Evolutionary conservation across 2,113 vertebrate genomes (phyloP).

Genomic region (Opisthocomus hoazin): DNA sequence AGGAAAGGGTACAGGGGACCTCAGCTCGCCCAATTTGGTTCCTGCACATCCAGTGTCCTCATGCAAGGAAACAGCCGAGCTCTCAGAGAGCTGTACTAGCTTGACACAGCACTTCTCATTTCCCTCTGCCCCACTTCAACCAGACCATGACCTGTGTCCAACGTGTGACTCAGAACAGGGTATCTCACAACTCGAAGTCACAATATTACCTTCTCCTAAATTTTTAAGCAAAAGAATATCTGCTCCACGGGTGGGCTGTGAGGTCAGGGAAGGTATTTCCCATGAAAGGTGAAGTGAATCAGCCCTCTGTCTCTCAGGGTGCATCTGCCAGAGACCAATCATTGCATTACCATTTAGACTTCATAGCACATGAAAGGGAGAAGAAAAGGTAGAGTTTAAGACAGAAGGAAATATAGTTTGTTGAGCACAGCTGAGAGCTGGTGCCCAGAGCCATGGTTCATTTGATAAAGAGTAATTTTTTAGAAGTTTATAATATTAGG

Average conservation of each 20-base stretch:
- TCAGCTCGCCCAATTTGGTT: neutral
- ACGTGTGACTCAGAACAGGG: neutral
- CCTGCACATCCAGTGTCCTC: neutral
- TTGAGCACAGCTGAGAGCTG: neutral
- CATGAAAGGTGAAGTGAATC: neutral
- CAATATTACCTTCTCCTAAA: neutral
- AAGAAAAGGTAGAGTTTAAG: neutral
- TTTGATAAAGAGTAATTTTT: neutral
- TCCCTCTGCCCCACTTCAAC: neutral
- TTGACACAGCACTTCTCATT: neutral
- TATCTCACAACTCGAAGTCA: neutral
- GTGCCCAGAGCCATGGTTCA: neutral
- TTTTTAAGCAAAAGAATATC: neutral
- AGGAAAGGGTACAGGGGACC: neutral
- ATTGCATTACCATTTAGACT: neutral
- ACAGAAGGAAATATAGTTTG: neutral
- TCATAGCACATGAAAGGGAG: neutral
- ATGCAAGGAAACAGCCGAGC: accelerated
- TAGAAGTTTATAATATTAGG: neutral
- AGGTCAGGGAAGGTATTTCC: neutral
- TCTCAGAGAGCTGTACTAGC: neutral
- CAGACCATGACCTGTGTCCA: neutral
- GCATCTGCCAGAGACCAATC: neutral
- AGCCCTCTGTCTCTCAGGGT: neutral
- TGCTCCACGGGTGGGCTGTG: neutral